phyloP scores from a whole-genome alignment of 2,888 invertebrate genomes.

The Terebella lapidaria region DNA sequence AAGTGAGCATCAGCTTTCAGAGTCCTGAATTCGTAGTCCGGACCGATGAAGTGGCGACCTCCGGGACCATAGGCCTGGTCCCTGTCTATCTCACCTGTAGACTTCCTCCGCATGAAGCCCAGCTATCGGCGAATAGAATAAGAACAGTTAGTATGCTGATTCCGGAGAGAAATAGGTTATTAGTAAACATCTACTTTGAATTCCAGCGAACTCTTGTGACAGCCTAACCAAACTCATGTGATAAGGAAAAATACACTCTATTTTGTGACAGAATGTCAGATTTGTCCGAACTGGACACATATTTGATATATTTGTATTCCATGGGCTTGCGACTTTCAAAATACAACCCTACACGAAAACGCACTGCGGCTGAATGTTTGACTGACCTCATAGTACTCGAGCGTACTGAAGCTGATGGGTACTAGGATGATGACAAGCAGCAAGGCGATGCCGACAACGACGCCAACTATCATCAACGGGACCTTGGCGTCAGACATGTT shows the following conservation, averaged over 20 bases:
- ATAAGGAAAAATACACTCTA: too few relatives aligned
- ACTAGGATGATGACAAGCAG: conserved; percentile 31
- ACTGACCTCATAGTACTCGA: conserved; percentile 38
- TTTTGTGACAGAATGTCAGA: too few relatives aligned
- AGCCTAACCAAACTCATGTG: too few relatives aligned
- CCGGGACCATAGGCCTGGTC: conserved; percentile 32
- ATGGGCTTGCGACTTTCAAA: too few relatives aligned
- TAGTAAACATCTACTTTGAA: too few relatives aligned
- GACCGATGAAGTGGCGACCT: conserved; percentile 38
- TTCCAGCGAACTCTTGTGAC: too few relatives aligned
- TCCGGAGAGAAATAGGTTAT: too few relatives aligned
- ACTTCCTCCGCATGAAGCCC: conserved; percentile 35
- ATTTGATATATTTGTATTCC: too few relatives aligned
- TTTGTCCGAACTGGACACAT: too few relatives aligned
- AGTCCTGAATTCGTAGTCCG: conserved; percentile 38
- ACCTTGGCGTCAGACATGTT: conserved; percentile 1
- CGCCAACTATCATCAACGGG: not conserved
- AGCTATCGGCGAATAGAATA: conserved; percentile 11
- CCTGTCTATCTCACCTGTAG: conserved; percentile 37
- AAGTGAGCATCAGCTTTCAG: conserved; percentile 36
- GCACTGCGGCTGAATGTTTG: too few relatives aligned
- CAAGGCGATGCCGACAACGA: conserved; percentile 16
- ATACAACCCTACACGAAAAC: too few relatives aligned
- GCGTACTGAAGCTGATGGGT: conserved; percentile 35
- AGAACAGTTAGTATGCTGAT: too few relatives aligned